Evolutionary conservation across 2,113 vertebrate species (phyloP).

Genomic region (Brachyistius frenatus): DNA sequence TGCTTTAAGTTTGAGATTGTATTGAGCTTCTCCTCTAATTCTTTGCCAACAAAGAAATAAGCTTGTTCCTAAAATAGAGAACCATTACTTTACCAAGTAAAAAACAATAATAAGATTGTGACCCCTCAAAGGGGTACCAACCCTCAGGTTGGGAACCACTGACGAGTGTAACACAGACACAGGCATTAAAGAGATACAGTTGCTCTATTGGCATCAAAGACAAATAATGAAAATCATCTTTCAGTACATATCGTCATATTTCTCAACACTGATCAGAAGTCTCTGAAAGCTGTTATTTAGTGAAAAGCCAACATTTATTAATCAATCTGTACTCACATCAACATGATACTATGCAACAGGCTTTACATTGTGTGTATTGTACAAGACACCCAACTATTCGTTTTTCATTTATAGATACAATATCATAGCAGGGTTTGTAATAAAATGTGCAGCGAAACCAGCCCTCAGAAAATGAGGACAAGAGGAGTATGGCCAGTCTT

Average conservation of each 20-base stretch:
- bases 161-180: background rate
- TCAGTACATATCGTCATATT: too few relatives aligned
- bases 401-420: conserved; percentile 36
- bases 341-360: conserved; percentile 22
- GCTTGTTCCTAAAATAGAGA: too few relatives aligned
- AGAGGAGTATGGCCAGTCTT: conserved; percentile 8
- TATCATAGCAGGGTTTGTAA: conserved; percentile 12
- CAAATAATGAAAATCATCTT: too few relatives aligned
- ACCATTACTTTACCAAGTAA: background rate
- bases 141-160: background rate
- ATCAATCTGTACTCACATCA: conserved; percentile 27
- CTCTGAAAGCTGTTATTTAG: conserved; percentile 16
- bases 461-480: conserved; percentile 65
- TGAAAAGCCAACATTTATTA: conserved; percentile 60
- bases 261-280: background rate
- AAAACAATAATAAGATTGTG: background rate
- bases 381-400: background rate
- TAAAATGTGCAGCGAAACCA: conserved; percentile 47
- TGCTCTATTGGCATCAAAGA: too few relatives aligned
- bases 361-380: conserved; percentile 17
- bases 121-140: background rate
- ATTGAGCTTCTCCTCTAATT: background rate
- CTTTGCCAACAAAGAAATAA: background rate
- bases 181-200: too few relatives aligned
- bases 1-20: background rate